A percentile compares a stretch with the other conserved stretches of the same genome.
Conservation (phyloP, 1,140 invertebrate genomes). For the Oryctes rhinoceros region DNA sequence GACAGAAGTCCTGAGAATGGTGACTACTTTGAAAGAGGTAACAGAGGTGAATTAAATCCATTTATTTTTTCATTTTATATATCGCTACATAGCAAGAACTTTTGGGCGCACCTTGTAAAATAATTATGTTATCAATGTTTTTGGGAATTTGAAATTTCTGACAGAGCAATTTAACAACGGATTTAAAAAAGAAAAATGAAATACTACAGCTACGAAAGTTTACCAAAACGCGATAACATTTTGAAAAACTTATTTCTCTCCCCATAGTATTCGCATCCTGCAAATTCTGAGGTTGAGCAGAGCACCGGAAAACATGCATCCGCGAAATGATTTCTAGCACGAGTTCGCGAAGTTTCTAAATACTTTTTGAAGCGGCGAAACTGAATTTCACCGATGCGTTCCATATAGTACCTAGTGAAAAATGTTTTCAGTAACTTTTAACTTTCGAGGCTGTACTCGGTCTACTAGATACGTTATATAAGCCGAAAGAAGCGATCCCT, state of each 20-base stretch:
- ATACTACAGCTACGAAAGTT: background rate
- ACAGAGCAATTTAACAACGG: too few relatives aligned
- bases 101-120: too few relatives aligned
- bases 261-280: background rate
- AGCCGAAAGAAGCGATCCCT: background rate
- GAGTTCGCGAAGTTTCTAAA: constrained; percentile 17
- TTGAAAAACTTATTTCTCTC: background rate
- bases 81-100: too few relatives aligned
- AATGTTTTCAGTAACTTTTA: constrained; percentile 16
- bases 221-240: background rate
- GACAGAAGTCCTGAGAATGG: too few relatives aligned
- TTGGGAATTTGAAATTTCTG: too few relatives aligned
- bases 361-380: constrained; percentile 26
- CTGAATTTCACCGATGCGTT: background rate
- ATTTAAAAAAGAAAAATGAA: background rate
- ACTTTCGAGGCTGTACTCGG: background rate
- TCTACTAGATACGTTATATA: background rate
- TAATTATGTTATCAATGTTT: too few relatives aligned
- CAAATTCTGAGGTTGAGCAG: background rate
- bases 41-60: too few relatives aligned
- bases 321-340: constrained; percentile 16
- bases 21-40: too few relatives aligned
- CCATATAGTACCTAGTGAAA: background rate
- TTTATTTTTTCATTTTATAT: too few relatives aligned
- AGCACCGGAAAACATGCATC: background rate